A percentile compares a stretch with the other conserved stretches of the same genome.
Evolutionary conservation across 2,113 vertebrate species (phyloP).

Genomic region (Scartelaos histophorus): DNA sequence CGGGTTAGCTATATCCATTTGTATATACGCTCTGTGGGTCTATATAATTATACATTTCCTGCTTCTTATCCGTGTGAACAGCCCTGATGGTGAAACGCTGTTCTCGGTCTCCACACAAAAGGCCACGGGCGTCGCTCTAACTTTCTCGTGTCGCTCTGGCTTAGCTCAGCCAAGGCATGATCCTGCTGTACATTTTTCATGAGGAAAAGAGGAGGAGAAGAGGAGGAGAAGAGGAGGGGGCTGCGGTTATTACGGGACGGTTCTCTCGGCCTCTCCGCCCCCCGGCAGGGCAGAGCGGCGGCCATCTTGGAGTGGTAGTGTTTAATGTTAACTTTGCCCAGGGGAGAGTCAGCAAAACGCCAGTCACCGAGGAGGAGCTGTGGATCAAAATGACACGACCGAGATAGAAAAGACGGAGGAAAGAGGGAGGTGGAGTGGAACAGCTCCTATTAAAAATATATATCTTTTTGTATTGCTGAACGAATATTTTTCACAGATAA

Average conservation of each 20-base stretch:
- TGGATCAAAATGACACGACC: slow-evolving; percentile 29
- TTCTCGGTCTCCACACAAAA: background rate
- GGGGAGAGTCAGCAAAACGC: slow-evolving; percentile 59
- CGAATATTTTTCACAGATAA: too few species aligned
- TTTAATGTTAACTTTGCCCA: slow-evolving; percentile 61
- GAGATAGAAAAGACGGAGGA: too few species aligned
- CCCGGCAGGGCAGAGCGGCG: slow-evolving; percentile 23
- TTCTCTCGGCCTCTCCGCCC: slow-evolving; percentile 49
- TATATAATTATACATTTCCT: too few species aligned
- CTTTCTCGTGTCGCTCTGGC: slow-evolving; percentile 72
- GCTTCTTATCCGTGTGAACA: too few species aligned
- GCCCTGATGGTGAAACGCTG: too few species aligned
- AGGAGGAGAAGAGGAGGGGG: background rate
- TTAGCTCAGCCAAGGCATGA: slow-evolving; percentile 75
- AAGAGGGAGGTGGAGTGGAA: too few species aligned
- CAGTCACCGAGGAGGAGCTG: slow-evolving; percentile 59
- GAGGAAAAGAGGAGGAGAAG: slow-evolving; percentile 22
- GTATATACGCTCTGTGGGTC: too few species aligned
- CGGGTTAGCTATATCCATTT: too few species aligned
- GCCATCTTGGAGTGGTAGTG: slow-evolving; percentile 57
- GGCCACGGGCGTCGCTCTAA: background rate
- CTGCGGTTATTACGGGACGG: slow-evolving; percentile 65
- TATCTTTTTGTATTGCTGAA: too few species aligned
- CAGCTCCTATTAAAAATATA: too few species aligned
- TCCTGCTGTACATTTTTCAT: slow-evolving; percentile 76